A percentile compares a stretch with the other conserved stretches of the same genome.
phyloP scores from a whole-genome alignment of 2,888 invertebrate genomes.

The Pherbina coryleti region DNA sequence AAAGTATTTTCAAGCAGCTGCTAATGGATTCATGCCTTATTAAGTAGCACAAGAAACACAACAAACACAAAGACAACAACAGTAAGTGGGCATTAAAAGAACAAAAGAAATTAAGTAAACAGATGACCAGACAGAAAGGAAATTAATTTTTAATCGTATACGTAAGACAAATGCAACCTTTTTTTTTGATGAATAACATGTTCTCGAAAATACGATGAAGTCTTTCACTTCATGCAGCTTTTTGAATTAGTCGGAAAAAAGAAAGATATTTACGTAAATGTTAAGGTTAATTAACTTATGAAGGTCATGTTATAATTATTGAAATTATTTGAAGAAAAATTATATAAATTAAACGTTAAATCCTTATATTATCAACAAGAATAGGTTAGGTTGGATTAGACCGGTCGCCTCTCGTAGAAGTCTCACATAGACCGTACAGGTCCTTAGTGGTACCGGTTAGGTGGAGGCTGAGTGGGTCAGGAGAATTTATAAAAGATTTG shows the following conservation, averaged over 20 bases:
- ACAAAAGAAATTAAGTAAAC: neutral
- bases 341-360: too few relatives aligned
- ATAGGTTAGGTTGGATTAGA: too few relatives aligned
- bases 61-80: neutral
- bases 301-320: too few relatives aligned
- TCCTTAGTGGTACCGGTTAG: too few relatives aligned
- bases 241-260: neutral
- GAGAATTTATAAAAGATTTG: too few relatives aligned
- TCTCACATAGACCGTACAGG: too few relatives aligned
- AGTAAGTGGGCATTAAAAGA: neutral
- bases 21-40: conserved; percentile 59
- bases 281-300: neutral
- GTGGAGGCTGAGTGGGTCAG: too few relatives aligned
- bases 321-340: too few relatives aligned
- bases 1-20: conserved; percentile 38
- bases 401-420: too few relatives aligned
- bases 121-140: neutral
- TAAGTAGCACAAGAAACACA: conserved; percentile 57
- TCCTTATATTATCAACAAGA: too few relatives aligned
- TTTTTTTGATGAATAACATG: neutral
- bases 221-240: neutral
- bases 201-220: neutral
- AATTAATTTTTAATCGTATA: conserved; percentile 14
- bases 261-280: neutral
- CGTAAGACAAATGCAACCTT: neutral